Evolutionary conservation across 1,140 invertebrate species (phyloP), one percentile per base, ranked within the genome.

Genomic region (Heliconius hermathena): DNA sequence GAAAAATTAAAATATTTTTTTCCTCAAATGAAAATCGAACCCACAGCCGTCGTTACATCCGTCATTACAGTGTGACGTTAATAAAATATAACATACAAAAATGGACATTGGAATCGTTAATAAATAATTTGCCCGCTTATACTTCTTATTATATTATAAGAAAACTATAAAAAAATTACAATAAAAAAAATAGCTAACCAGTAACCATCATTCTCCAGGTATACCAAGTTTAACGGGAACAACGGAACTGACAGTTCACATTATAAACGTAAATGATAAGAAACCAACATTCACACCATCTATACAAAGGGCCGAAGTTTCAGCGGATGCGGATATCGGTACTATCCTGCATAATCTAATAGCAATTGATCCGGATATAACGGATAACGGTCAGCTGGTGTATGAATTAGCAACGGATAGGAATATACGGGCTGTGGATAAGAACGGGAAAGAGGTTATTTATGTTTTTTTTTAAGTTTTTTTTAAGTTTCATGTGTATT

Each of bases 201-300:
- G 1, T 46, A 46, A 16, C 11, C 13, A 3, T 16, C 4, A 46
- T 66, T 71, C 70, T 89, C 11, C 81, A 97, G 96, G 97, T 66
- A 96, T 96, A 3, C 97, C 98, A 11, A 96, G 96, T 84, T 91
- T 98, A 73, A 98, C 97, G 0, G 97, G 98, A 18, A 98, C 97
- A 0, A 96, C 97, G 0, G 97, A 97, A 1, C 85, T 99, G 1
- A 96, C 96, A 70, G 96, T 99, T 3, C 96, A 96, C 83, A 96
- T 99, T 2, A 95, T 97, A 33, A 98, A 98, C 89, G 97, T 97
- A 41, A 99, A 99, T 89, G 97, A 99, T 88, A 99, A 98, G 90
- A 95, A 96, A 81, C 98, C 98, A 1, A 97, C 97, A 86, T 99
- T 99, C 89, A 96, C 96, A 3, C 98, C 98, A 0, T 91, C 96